A percentile compares a stretch with the other conserved stretches of the same genome.
Conservation (phyloP, 2,888 invertebrate genomes). For the Caenorhabditis becei region DNA sequence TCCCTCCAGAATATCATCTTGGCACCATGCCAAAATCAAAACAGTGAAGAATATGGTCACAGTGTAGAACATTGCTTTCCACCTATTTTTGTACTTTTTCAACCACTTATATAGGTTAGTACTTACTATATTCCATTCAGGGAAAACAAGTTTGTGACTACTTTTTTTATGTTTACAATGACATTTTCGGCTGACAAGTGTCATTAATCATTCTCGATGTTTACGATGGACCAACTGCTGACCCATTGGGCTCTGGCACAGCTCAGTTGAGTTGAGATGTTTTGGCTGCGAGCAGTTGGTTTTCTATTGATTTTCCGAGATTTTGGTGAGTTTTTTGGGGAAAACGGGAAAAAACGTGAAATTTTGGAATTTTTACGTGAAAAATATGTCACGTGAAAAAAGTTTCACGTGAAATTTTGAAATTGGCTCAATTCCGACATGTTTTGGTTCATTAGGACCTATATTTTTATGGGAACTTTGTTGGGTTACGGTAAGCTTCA, state of each 20-base stretch:
- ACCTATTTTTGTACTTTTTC: neutral
- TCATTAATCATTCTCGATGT: neutral
- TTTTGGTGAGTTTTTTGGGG: neutral
- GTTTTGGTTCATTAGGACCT: no score
- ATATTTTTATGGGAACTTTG: no score
- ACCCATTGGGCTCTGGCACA: neutral
- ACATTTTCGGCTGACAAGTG: no score
- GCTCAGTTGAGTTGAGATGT: no score
- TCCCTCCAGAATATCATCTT: conserved; percentile 29
- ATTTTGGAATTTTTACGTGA: no score
- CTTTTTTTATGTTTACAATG: no score
- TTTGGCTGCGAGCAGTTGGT: neutral
- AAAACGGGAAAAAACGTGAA: no score
- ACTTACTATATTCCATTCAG: neutral
- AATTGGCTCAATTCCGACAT: no score
- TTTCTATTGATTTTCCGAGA: neutral
- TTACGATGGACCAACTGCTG: neutral
- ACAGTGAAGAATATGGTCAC: neutral
- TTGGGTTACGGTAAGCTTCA: neutral
- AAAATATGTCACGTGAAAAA: no score
- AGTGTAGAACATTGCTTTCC: neutral
- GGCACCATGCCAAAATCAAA: neutral
- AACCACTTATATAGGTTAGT: conserved; percentile 16
- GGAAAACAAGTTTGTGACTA: no score
- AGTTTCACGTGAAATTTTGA: no score